A percentile compares a stretch with the other conserved stretches of the same genome.
Evolutionary conservation across 2,888 invertebrate genomes (phyloP).

Genomic region (Prosopocoilus inquinatus): DNA sequence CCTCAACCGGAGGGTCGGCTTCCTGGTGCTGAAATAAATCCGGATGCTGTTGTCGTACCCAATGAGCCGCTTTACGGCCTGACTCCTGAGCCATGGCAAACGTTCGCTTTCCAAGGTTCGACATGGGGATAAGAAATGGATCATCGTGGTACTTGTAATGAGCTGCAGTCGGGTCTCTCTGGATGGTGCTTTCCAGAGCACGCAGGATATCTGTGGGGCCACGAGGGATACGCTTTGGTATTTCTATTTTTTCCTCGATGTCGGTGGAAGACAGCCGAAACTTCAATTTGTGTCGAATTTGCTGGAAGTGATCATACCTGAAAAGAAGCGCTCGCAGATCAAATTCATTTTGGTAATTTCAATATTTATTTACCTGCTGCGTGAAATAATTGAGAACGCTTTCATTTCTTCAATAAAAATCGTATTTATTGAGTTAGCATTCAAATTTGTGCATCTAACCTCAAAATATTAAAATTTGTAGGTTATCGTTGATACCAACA

Average conservation of each 20-base stretch:
- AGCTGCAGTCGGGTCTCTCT: conserved; percentile 79
- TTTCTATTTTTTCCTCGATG: conserved; percentile 51
- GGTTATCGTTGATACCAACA: too few relatives aligned
- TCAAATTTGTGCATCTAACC: too few relatives aligned
- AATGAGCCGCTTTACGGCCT: conserved; percentile 82
- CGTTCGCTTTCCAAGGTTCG: conserved; percentile 65
- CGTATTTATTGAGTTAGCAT: too few relatives aligned
- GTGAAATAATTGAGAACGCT: neutral
- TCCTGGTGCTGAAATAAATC: conserved; percentile 63
- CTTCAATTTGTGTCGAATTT: neutral
- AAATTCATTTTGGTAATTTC: too few relatives aligned
- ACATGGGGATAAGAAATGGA: conserved; percentile 78
- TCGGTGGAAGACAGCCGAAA: conserved; percentile 9
- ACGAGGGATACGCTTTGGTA: conserved; percentile 71
- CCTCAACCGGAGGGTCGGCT: conserved; percentile 65
- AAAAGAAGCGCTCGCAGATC: too few relatives aligned
- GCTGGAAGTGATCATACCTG: neutral
- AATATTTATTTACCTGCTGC: neutral
- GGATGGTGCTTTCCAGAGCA: conserved; percentile 76
- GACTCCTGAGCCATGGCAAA: conserved; percentile 82
- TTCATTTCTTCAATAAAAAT: neutral
- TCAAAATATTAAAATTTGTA: too few relatives aligned
- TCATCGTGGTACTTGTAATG: conserved; percentile 92
- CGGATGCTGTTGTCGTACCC: conserved; percentile 73
- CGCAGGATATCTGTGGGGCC: conserved; percentile 79